Evolutionary conservation across 2,888 invertebrate species (phyloP).

Genomic region (Diplazon laetatorius): DNA sequence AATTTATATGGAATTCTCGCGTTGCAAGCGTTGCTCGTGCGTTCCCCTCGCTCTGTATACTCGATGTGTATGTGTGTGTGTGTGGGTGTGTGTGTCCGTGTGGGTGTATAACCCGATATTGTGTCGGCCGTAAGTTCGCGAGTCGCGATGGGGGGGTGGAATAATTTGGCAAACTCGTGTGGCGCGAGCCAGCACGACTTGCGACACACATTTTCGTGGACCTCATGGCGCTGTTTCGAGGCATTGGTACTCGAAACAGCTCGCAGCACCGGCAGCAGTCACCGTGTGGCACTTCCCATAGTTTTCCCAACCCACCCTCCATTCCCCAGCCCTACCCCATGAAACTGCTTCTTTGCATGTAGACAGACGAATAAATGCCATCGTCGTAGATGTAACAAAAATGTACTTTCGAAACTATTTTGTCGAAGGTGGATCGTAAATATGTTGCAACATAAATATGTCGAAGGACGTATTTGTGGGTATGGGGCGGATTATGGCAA

Average conservation of each 20-base stretch:
- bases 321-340: constrained; percentile 6
- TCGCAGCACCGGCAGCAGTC: constrained; percentile 38
- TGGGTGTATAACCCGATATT: constrained; percentile 31
- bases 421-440: not conserved
- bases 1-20: constrained; percentile 61
- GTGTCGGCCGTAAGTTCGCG: constrained; percentile 50
- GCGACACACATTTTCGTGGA: constrained; percentile 30
- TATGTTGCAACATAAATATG: not conserved
- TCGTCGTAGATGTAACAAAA: not conserved
- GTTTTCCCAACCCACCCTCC: constrained; percentile 30
- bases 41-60: constrained; percentile 22
- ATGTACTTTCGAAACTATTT: not conserved
- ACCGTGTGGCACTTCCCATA: constrained; percentile 39
- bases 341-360: not conserved
- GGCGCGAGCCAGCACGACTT: constrained; percentile 33
- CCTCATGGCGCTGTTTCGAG: constrained; percentile 30
- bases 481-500: too few relatives aligned
- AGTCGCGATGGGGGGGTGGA: constrained; percentile 57
- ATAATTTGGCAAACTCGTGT: constrained; percentile 62
- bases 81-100: constrained; percentile 4
- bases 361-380: constrained; percentile 9
- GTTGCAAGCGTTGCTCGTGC: constrained; percentile 26
- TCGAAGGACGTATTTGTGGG: too few relatives aligned
- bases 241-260: constrained; percentile 37
- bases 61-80: not conserved